These are phyloP conservation scores for Oreamnos americanus DNA, from an alignment of 2,113 vertebrate genomes.

Conservation along the genomic window DNA sequence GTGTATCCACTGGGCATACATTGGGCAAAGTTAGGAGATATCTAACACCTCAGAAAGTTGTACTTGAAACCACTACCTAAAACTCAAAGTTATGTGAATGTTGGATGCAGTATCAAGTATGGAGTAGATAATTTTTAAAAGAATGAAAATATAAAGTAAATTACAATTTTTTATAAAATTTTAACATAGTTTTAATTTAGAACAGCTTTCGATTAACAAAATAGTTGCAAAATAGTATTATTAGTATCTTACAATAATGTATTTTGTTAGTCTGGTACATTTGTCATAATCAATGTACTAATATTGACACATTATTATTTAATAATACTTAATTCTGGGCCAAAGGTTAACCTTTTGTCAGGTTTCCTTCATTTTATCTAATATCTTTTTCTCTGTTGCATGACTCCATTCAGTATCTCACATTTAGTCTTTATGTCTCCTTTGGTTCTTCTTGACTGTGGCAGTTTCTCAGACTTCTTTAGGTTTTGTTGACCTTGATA, in stretches of 20 bases:
- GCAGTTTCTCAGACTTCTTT: background rate
- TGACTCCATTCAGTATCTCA: background rate
- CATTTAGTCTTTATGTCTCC: background rate
- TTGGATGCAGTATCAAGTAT: background rate
- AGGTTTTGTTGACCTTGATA: background rate
- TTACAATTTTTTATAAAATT: slow-evolving; percentile 57
- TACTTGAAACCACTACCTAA: background rate
- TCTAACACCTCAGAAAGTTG: background rate
- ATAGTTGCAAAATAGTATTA: background rate
- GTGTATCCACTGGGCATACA: background rate
- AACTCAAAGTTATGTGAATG: background rate
- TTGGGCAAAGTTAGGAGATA: background rate
- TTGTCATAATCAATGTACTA: background rate
- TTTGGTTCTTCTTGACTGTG: background rate
- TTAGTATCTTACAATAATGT: background rate
- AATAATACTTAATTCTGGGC: background rate
- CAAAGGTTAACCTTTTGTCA: background rate
- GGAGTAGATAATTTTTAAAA: background rate
- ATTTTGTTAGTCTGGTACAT: background rate
- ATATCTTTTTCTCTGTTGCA: background rate
- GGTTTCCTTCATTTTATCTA: background rate
- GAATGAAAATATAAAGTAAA: background rate
- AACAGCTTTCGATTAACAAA: background rate
- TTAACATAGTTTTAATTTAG: slow-evolving; percentile 82
- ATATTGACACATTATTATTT: background rate